These are phyloP conservation scores for Platyscapa corneri DNA, from an alignment of 1,140 invertebrate genomes.

Conservation along the genomic window DNA sequence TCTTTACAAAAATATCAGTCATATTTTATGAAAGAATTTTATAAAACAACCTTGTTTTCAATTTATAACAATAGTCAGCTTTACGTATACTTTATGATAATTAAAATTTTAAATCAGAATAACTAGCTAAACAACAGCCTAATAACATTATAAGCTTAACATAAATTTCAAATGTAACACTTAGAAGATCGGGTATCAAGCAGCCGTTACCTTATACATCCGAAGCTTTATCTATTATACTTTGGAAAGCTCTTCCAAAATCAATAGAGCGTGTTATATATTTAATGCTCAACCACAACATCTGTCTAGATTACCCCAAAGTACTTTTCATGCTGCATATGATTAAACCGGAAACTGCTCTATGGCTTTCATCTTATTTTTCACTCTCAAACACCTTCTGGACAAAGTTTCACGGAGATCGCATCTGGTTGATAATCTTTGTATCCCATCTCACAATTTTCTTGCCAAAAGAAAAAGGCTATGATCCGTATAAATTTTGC, in stretches of 20 bases:
- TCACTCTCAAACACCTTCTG: too few relatives aligned
- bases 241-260: not conserved
- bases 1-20: too few relatives aligned
- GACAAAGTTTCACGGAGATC: not conserved
- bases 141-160: not conserved
- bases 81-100: not conserved
- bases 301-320: not conserved
- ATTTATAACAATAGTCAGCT: not conserved
- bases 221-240: not conserved
- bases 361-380: not conserved
- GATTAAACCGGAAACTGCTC: not conserved
- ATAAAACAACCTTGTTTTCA: not conserved
- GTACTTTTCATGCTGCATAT: not conserved
- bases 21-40: too few relatives aligned
- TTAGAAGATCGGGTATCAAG: not conserved
- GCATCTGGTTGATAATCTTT: not conserved
- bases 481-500: not conserved
- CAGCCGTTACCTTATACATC: not conserved
- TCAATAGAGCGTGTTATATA: not conserved
- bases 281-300: not conserved
- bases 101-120: conserved; percentile 10
- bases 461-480: not conserved
- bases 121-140: too few relatives aligned
- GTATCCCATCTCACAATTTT: not conserved
- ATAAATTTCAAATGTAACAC: not conserved